These are phyloP conservation scores for Channallabes apus DNA, from an alignment of 2,797 vertebrate genomes.

Conservation along the genomic window DNA sequence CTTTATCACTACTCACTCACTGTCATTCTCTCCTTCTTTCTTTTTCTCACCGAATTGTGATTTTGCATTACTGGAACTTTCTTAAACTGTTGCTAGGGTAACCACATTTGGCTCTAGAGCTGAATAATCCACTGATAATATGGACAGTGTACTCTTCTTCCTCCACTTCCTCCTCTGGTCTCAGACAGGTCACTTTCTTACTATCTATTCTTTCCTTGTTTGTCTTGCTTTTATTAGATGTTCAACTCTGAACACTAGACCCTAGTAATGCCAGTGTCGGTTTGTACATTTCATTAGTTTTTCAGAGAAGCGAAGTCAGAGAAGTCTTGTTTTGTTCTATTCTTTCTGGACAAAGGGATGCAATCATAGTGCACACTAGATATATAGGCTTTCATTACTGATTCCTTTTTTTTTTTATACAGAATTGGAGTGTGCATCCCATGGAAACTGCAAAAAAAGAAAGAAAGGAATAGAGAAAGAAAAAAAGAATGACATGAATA, in stretches of 20 bases:
- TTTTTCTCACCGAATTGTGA: not conserved
- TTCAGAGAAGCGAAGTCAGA: not conserved
- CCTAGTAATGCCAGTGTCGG: not conserved
- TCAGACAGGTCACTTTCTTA: not conserved
- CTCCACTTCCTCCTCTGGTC: not conserved
- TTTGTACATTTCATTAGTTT: not conserved
- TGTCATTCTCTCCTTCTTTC: not conserved
- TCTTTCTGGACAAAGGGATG: not conserved
- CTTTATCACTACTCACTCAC: not conserved
- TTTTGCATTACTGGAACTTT: constrained; percentile 17
- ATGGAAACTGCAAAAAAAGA: not conserved
- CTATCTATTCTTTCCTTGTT: not conserved
- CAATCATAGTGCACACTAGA: not conserved
- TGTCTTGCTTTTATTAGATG: not conserved
- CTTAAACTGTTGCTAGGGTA: constrained; percentile 51
- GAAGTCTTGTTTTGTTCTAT: not conserved
- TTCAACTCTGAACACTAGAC: not conserved
- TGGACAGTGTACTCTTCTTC: not conserved
- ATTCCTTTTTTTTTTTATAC: not conserved
- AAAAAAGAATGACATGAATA: not conserved
- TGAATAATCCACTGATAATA: not conserved
- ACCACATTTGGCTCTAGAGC: constrained; percentile 41
- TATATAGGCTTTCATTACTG: not conserved
- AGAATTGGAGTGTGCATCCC: not conserved
- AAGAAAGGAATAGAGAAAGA: not conserved